phyloP scores from a whole-genome alignment of 2,888 invertebrate species.

The Drosophila nigricruria region DNA sequence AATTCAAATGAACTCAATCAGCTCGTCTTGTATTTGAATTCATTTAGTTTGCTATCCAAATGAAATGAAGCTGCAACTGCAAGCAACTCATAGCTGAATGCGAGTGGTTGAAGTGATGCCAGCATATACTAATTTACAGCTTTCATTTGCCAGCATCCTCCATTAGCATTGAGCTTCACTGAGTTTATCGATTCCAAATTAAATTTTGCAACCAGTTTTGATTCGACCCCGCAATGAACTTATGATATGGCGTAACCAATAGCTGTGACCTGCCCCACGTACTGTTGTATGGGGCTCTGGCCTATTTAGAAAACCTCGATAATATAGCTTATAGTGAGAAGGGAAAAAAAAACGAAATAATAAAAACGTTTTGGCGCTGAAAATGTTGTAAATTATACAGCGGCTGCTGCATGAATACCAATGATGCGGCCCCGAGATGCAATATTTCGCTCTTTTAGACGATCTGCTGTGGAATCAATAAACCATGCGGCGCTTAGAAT shows the following conservation, averaged over 20 bases:
- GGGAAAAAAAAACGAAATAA: neutral
- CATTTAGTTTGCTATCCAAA: neutral
- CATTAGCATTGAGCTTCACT: neutral
- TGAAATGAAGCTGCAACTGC: neutral
- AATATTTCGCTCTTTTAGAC: constrained; percentile 11
- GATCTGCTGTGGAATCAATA: constrained; percentile 62
- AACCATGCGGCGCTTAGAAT: constrained; percentile 34
- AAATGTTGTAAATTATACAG: constrained; percentile 78
- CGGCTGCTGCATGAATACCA: constrained; percentile 63
- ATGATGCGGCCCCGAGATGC: constrained; percentile 57
- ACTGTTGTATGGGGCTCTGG: neutral
- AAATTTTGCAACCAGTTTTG: constrained; percentile 1
- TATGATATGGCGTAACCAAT: constrained; percentile 39
- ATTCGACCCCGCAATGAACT: constrained; percentile 23
- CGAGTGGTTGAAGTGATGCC: neutral
- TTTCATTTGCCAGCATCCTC: neutral
- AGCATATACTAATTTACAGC: neutral
- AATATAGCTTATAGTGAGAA: neutral
- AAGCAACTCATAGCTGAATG: neutral
- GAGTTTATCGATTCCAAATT: constrained; percentile 9
- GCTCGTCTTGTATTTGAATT: neutral
- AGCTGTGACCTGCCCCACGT: neutral
- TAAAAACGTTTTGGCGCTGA: constrained; percentile 39
- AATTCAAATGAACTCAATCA: neutral
- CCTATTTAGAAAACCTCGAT: neutral